Base-by-base conservation (phyloP, 2,113 vertebrate species). In the Xiphophorus hellerii region DNA sequence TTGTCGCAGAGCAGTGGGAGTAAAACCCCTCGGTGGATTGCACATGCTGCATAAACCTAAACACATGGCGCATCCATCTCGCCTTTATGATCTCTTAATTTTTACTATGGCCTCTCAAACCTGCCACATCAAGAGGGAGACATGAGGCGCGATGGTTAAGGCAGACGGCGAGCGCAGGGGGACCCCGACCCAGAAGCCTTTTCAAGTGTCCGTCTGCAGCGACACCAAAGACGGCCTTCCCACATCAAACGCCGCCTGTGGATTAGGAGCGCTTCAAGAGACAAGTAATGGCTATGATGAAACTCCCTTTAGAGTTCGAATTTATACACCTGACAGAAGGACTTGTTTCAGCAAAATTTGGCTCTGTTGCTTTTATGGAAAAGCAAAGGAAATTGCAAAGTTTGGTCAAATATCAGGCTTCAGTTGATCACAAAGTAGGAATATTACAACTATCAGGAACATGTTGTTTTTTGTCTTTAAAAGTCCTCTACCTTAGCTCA, bases 1-100 rank as follows among this genome's bases (percentile, higher is more conserved):
- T 11, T 69, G 68, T 39, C 28, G 67, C 69, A 7, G 33, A 66
- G 65, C 65, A 17, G 64, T 1, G 1, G 65, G 60, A 77, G 31
- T 31, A 63, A 51, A 72, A 73, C 64, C 12, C 54, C 69, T 78
- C 64, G 11, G 51, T 37, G 14, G 35, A 35, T 66, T 72, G 69
- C 66, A 73, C 78, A 10, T 66, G 51, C 27, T 77, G 69, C 64
- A 67, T 74, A 72, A 80, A 78, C 61, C 66, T 39, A 62, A 78
- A 88, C 89, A 92, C 84, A 89, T 90, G 90, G 69, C 77, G 76
- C 76, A 80, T 81, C 82, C 79, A 90, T 92, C 81, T 69, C 8
- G 60, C 80, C 65, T 90, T 90, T 88, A 92, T 79, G 84, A 89
- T 82, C 84, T 82, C 73, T 86, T 87, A 10, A 77, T 86, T 84